These are phyloP conservation scores for Lepas anatifera DNA, from an alignment of 2,888 invertebrate genomes.

Conservation along the genomic window DNA sequence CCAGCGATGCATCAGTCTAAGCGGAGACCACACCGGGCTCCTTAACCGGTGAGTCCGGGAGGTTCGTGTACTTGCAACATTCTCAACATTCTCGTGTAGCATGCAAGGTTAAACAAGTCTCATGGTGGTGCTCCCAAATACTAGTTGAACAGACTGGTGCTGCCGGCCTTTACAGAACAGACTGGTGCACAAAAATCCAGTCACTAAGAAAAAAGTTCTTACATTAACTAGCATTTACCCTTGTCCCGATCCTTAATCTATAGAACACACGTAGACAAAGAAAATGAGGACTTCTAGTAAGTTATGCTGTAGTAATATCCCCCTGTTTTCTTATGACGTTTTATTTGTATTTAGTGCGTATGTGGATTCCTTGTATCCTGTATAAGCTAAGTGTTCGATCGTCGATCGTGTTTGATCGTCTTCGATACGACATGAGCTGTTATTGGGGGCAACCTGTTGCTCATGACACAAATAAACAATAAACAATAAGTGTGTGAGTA, in stretches of 20 bases:
- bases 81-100: constrained; percentile 1
- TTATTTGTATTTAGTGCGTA: too few relatives aligned
- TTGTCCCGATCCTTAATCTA: too few relatives aligned
- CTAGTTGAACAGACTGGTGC: background rate
- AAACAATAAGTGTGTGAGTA: too few relatives aligned
- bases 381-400: too few relatives aligned
- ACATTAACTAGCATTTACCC: background rate
- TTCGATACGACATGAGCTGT: too few relatives aligned
- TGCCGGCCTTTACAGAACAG: background rate
- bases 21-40: too few relatives aligned
- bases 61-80: background rate
- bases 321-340: too few relatives aligned
- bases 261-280: background rate
- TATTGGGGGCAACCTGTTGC: too few relatives aligned
- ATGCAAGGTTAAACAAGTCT: background rate
- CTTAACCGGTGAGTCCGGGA: constrained; percentile 27
- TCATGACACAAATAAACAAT: too few relatives aligned
- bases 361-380: too few relatives aligned
- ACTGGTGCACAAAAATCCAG: background rate
- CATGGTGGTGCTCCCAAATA: background rate
- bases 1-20: too few relatives aligned
- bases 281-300: background rate
- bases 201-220: background rate
- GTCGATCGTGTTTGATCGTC: too few relatives aligned
- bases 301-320: background rate